These are phyloP conservation scores for Troides aeacus DNA, from an alignment of 2,888 invertebrate species.

Conservation along the genomic window DNA sequence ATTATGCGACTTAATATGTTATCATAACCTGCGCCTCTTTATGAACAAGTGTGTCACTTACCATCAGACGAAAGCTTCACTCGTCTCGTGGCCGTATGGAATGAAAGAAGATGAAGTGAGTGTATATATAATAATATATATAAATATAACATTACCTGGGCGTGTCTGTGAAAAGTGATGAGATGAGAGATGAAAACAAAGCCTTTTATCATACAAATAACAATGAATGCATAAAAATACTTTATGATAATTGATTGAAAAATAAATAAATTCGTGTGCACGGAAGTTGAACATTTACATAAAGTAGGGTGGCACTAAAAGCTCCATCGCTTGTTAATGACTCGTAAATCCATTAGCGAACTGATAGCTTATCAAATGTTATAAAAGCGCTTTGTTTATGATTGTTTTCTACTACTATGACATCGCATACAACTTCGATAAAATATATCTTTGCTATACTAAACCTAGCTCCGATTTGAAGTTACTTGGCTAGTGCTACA, in stretches of 20 bases:
- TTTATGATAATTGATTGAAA: not conserved
- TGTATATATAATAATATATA: no score
- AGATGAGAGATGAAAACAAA: not conserved
- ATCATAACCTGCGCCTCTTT: no score
- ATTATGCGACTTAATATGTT: no score
- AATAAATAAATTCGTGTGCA: not conserved
- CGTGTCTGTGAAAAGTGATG: not conserved
- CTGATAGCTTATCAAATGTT: conserved; percentile 27
- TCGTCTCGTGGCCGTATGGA: no score
- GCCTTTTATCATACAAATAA: not conserved
- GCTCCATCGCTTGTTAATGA: conserved; percentile 26
- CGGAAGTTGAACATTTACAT: conserved; percentile 4
- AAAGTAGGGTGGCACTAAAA: conserved; percentile 6
- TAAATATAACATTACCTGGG: not conserved
- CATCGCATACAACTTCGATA: not conserved
- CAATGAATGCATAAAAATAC: not conserved
- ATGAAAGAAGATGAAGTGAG: no score
- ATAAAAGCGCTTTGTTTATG: conserved; percentile 5
- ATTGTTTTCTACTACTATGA: not conserved
- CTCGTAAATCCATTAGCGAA: conserved; percentile 29
- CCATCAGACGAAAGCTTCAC: no score
- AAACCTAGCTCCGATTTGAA: no score
- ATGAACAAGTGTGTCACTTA: no score
- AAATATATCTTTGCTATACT: not conserved
- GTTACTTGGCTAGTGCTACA: no score